Evolutionary conservation across 2,113 vertebrate genomes (phyloP).

Genomic region (Podarcis raffonei): DNA sequence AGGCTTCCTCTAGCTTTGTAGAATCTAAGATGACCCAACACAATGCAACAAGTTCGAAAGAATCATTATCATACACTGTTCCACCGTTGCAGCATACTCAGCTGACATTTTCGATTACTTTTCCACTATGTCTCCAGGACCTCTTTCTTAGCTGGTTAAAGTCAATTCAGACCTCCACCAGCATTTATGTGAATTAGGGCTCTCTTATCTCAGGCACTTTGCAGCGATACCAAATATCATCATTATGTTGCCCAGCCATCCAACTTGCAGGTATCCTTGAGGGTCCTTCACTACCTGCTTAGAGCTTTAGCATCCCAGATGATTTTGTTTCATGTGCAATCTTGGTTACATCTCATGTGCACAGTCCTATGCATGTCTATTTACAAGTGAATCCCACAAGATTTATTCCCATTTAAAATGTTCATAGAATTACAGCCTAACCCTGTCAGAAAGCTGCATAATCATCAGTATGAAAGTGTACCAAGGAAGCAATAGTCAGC

Average conservation of each 20-base stretch:
- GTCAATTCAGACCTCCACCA: neutral
- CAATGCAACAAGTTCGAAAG: neutral
- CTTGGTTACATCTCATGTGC: neutral
- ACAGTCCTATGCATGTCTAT: neutral
- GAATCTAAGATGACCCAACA: neutral
- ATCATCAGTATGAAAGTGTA: neutral
- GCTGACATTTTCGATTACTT: neutral
- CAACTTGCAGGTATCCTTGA: neutral
- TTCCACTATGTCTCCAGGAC: neutral
- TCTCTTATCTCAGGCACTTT: neutral
- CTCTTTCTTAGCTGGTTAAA: neutral
- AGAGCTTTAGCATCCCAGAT: neutral
- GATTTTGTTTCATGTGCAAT: neutral
- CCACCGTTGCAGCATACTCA: neutral
- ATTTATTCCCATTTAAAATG: neutral
- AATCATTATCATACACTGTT: too few relatives aligned
- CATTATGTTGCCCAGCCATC: neutral
- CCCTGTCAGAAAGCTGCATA: neutral
- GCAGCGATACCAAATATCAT: neutral
- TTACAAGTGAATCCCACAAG: neutral
- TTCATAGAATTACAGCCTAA: neutral
- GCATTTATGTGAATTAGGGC: neutral
- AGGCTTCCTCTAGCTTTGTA: neutral
- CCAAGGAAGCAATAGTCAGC: neutral
- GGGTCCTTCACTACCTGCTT: neutral